Conservation (phyloP, 2,888 invertebrate species). For the Trachelus tabidus region DNA sequence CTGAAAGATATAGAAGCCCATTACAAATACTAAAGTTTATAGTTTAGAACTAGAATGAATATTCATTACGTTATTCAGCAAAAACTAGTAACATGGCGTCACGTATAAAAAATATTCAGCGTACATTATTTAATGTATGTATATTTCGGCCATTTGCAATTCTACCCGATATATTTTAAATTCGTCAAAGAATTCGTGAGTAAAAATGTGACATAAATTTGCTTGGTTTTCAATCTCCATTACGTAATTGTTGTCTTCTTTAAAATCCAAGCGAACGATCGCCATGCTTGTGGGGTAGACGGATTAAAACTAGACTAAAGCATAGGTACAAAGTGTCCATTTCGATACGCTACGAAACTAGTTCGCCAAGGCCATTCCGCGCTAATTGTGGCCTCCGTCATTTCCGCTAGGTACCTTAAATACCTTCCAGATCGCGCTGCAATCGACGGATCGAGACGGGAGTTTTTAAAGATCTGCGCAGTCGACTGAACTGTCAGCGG, state of each 20-base stretch:
- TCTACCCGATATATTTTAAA: not conserved
- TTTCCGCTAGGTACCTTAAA: not conserved
- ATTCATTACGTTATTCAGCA: not conserved
- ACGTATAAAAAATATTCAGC: not conserved
- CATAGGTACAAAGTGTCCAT: not conserved
- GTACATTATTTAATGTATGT: not conserved
- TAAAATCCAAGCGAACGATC: not conserved
- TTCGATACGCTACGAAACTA: not conserved
- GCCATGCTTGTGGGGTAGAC: not conserved
- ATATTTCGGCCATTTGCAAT: not conserved
- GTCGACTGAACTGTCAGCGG: slow-evolving; percentile 7
- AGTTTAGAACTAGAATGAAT: not conserved
- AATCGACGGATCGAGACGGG: not conserved
- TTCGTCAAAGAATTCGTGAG: not conserved
- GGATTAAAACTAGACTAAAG: slow-evolving; percentile 3
- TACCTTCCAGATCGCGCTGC: not conserved
- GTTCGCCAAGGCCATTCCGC: not conserved
- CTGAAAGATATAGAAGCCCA: not conserved
- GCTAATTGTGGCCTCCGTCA: not conserved
- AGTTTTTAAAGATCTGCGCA: slow-evolving; percentile 12
- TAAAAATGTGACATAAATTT: not conserved
- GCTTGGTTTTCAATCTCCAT: not conserved
- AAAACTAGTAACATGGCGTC: not conserved
- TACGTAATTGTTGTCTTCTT: not conserved
- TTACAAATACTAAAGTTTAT: not conserved